phyloP scores from a whole-genome alignment of 1,140 invertebrate species.

The Bilobella aurantiaca region DNA sequence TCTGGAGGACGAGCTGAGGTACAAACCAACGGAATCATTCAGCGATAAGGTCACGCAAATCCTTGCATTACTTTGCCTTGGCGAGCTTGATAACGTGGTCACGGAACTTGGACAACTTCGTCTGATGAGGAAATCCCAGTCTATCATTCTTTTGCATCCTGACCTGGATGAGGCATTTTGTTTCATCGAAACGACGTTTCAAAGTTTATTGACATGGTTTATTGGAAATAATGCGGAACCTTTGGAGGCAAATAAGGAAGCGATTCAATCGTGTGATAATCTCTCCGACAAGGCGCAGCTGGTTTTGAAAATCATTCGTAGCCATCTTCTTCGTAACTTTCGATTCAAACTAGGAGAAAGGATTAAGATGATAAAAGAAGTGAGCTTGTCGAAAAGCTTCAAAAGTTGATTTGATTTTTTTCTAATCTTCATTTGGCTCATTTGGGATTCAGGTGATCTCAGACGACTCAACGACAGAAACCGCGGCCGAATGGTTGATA shows the following conservation, averaged over 20 bases:
- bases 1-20: slow-evolving; percentile 1
- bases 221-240: not conserved
- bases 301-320: slow-evolving; percentile 1
- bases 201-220: not conserved
- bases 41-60: slow-evolving; percentile 18
- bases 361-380: slow-evolving; percentile 4
- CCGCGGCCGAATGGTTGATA: too few relatives aligned
- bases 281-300: not conserved
- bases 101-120: slow-evolving; percentile 9
- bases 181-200: slow-evolving; percentile 3
- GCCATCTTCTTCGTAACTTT: slow-evolving; percentile 10
- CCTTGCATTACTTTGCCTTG: not conserved
- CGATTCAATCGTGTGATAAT: not conserved
- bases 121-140: not conserved
- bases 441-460: not conserved
- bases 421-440: too few relatives aligned
- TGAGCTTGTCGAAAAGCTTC: too few relatives aligned
- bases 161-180: slow-evolving; percentile 1
- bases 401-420: not conserved
- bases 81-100: not conserved
- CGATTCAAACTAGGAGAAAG: not conserved
- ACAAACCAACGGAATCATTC: slow-evolving; percentile 13
- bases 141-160: not conserved
- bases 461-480: too few relatives aligned
- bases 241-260: not conserved